Conservation (phyloP, 2,888 invertebrate species). For the Pachliopta kotzebuea region DNA sequence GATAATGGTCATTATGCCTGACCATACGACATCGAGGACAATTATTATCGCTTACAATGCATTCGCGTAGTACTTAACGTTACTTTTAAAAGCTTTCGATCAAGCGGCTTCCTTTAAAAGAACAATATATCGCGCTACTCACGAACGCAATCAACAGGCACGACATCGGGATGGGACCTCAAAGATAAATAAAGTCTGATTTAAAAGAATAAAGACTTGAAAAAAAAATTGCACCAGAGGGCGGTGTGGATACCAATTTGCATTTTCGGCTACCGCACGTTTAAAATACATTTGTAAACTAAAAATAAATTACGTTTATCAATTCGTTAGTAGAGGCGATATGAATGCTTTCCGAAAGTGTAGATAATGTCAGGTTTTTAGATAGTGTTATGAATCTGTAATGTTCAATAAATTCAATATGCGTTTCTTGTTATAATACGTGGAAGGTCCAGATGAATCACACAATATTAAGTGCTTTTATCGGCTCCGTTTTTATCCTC, state of each 20-base stretch:
- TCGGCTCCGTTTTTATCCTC: neutral
- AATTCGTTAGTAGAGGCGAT: constrained; percentile 28
- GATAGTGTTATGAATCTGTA: constrained; percentile 23
- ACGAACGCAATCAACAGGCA: constrained; percentile 69
- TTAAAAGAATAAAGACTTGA: constrained; percentile 33
- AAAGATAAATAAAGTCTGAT: constrained; percentile 38
- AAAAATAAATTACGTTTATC: constrained; percentile 25
- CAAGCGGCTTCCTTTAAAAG: constrained; percentile 59
- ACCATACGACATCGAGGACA: constrained; percentile 19
- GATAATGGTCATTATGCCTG: constrained; percentile 4
- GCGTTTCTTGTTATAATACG: constrained; percentile 1
- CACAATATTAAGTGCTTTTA: constrained; percentile 1
- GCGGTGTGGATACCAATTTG: constrained; percentile 46
- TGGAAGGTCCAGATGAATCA: neutral
- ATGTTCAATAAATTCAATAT: constrained; percentile 10
- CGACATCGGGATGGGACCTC: constrained; percentile 42
- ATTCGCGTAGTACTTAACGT: constrained; percentile 37
- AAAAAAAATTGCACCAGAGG: constrained; percentile 44
- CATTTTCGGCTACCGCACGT: constrained; percentile 56
- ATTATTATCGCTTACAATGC: constrained; percentile 30
- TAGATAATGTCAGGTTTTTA: constrained; percentile 22
- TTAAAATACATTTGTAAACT: constrained; percentile 30
- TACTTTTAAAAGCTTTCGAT: constrained; percentile 59
- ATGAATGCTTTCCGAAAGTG: constrained; percentile 26
- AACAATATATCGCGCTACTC: constrained; percentile 63